These are phyloP conservation scores for Rhodophaea formosa DNA, from an alignment of 2,888 invertebrate species.

Conservation along the genomic window DNA sequence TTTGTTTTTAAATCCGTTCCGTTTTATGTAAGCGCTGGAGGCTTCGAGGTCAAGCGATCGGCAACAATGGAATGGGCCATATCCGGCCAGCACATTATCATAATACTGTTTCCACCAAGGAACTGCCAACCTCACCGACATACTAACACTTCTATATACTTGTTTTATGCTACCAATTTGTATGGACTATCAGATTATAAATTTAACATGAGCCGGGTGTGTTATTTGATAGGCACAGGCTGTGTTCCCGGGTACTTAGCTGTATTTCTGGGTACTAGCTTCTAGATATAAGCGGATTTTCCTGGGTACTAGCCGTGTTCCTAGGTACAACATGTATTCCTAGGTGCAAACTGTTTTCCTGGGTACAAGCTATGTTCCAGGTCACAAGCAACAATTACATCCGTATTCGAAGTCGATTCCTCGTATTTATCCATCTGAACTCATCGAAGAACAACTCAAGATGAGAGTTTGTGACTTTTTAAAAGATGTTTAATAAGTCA, in stretches of 20 bases:
- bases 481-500: no score
- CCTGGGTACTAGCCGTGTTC: no score
- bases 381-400: no score
- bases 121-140: slow-evolving; percentile 47
- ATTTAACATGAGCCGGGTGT: neutral
- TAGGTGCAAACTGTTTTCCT: no score
- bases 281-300: no score
- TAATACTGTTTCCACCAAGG: slow-evolving; percentile 72
- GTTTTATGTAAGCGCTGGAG: slow-evolving; percentile 45
- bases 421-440: no score
- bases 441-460: no score
- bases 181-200: slow-evolving; percentile 16
- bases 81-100: slow-evolving; percentile 75
- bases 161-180: slow-evolving; percentile 25
- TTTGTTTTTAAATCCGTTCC: slow-evolving; percentile 48
- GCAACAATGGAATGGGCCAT: slow-evolving; percentile 78
- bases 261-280: no score
- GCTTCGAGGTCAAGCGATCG: slow-evolving; percentile 71
- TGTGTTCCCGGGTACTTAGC: neutral
- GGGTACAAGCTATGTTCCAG: no score
- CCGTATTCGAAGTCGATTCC: no score
- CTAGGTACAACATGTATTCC: no score
- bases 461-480: no score
- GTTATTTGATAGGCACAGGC: neutral
- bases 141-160: slow-evolving; percentile 23